Base-by-base conservation (phyloP, 2,113 vertebrate species). In the Planiliza haematocheilus region DNA sequence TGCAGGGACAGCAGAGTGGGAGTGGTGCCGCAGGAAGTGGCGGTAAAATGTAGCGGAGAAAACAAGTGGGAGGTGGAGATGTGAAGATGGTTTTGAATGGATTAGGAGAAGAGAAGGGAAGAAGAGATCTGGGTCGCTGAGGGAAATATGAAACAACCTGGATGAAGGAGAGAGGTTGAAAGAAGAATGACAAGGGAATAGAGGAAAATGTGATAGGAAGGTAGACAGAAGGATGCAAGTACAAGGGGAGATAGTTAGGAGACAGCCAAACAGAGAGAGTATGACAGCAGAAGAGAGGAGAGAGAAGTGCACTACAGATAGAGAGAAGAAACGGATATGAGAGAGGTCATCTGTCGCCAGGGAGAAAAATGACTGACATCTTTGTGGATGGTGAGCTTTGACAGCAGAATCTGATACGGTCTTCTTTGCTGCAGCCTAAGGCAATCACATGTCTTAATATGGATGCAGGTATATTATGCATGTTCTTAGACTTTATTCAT, bases 291-390 rank as follows among this genome's bases (percentile, higher is more conserved):
- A 81, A 79, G 42, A 60, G 65, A 77, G 45, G 50, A 76, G 56
- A 49, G 38, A 71, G 41, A 38, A 75, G 66, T 46, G 34, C 46
- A 59, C 51, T 64, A 45, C 79, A 76, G 63, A 75, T 45, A 50
- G 12, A 58, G 69, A 76, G 74, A 63, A 64, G 79, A 73, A 72
- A 43, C 38, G 17, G n/a, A 67, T 74, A 74, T 81, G 74, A 84
- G 81, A 72, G 82, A 90, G 87, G 88, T 90, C 85, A 87, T 73
- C 81, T 73, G 75, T 78, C 77, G 13, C 67, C 7, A 11, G 50
- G 62, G 73, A 82, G 61, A 59, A 4, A 6, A 4, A 62, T 91
- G 89, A 86, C 71, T 89, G 89, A 85, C 87, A 83, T 76, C 48
- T 71, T 38, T 64, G 50, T 72, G 67, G 57, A 79, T 62, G 68